Conservation (phyloP, 2,113 vertebrate species). For the Microcebus jonahi region DNA sequence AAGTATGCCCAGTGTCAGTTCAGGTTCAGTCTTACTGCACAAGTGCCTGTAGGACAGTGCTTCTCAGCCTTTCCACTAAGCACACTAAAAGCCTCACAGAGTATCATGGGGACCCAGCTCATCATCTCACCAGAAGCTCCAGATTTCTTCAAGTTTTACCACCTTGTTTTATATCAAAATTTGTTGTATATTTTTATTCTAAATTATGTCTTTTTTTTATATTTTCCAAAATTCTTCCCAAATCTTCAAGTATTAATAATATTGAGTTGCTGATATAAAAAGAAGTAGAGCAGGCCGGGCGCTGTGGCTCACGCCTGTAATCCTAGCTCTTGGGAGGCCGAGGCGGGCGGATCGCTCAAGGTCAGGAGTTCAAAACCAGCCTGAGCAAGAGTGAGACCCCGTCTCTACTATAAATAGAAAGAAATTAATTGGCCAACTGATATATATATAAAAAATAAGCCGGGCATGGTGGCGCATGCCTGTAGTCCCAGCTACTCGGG, state of each 20-base stretch:
- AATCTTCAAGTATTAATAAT: neutral
- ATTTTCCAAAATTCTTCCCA: conserved; percentile 41
- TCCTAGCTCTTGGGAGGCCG: too few relatives aligned
- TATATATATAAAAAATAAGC: too few relatives aligned
- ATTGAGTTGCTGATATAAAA: neutral
- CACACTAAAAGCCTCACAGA: neutral
- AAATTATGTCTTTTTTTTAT: neutral
- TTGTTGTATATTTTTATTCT: neutral
- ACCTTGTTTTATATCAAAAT: neutral
- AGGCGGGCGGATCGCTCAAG: too few relatives aligned
- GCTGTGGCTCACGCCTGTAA: too few relatives aligned
- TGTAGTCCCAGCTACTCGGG: too few relatives aligned
- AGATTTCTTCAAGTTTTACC: neutral
- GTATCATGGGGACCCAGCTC: neutral
- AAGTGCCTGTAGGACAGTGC: neutral
- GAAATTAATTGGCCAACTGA: too few relatives aligned
- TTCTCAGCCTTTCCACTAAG: neutral
- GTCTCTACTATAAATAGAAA: too few relatives aligned
- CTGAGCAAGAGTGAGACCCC: too few relatives aligned
- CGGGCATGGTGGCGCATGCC: too few relatives aligned
- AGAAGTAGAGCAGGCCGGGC: neutral
- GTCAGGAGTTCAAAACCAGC: too few relatives aligned
- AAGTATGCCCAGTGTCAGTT: neutral
- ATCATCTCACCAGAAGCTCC: neutral
- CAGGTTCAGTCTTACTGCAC: neutral